Conservation (phyloP, 2,797 vertebrate genomes). For the Xiphorhynchus erythropygius region DNA sequence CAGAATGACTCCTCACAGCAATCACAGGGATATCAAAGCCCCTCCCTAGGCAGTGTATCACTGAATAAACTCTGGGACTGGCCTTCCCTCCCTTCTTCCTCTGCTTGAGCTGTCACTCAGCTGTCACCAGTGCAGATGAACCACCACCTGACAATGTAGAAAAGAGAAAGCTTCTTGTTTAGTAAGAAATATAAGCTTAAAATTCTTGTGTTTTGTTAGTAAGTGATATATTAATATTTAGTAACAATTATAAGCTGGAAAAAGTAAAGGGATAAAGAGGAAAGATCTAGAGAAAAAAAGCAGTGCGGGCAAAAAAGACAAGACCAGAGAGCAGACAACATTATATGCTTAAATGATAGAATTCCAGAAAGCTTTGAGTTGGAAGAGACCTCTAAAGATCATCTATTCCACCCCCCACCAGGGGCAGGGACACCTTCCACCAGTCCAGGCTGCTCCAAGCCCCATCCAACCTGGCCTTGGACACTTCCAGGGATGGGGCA, state of each 20-base stretch:
- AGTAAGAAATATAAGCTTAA: not conserved
- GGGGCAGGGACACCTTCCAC: not conserved
- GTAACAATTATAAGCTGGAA: not conserved
- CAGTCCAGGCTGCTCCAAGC: not conserved
- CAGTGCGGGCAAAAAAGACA: not conserved
- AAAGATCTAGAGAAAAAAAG: not conserved
- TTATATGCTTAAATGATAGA: not conserved
- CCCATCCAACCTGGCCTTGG: fast-evolving
- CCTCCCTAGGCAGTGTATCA: not conserved
- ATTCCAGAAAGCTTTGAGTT: not conserved
- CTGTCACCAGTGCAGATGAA: not conserved
- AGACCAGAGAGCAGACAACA: not conserved
- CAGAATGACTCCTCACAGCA: not conserved
- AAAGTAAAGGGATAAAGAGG: not conserved
- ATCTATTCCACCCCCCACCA: not conserved
- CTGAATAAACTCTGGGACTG: not conserved
- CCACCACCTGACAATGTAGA: fast-evolving
- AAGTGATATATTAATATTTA: not conserved
- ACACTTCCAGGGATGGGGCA: not conserved
- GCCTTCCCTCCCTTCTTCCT: not conserved
- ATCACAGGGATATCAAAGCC: not conserved
- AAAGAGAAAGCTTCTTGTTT: not conserved
- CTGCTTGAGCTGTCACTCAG: not conserved
- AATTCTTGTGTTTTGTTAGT: not conserved
- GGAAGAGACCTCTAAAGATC: not conserved